phyloP scores from a whole-genome alignment of 2,888 invertebrate species.

The Vannuccia rotundouncinata region DNA sequence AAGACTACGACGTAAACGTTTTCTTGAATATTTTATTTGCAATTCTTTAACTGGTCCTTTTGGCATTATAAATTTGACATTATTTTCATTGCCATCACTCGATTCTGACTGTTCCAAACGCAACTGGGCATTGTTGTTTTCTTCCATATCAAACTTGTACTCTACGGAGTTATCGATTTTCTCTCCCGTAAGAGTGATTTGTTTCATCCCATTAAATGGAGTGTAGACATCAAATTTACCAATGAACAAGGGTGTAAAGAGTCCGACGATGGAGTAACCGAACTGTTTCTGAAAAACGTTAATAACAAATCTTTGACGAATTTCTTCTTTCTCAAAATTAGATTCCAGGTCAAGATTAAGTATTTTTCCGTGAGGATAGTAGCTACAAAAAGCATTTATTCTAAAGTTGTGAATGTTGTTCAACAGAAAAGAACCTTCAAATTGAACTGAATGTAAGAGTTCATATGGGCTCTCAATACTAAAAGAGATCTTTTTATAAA shows the following conservation, averaged over 20 bases:
- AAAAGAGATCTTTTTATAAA: not conserved
- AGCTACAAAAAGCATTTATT: not conserved
- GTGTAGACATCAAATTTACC: slow-evolving; percentile 28
- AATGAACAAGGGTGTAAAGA: slow-evolving; percentile 30
- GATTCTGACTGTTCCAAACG: not conserved
- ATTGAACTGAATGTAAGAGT: not conserved
- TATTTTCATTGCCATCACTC: not conserved
- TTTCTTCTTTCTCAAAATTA: not conserved
- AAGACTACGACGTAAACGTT: not conserved
- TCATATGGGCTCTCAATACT: not conserved
- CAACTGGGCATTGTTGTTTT: not conserved
- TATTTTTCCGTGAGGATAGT: not conserved
- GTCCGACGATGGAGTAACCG: not conserved
- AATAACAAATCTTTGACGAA: not conserved
- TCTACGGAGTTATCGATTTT: not conserved
- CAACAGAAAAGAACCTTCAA: not conserved
- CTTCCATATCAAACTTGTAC: not conserved
- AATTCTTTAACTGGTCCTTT: not conserved
- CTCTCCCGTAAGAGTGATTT: slow-evolving; percentile 17
- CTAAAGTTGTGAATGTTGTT: not conserved
- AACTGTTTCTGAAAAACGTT: not conserved
- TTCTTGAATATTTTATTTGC: not conserved
- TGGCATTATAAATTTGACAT: not conserved
- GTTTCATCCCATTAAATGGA: slow-evolving; percentile 2
- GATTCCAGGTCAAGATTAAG: not conserved